Evolutionary conservation across 2,888 invertebrate genomes (phyloP), one percentile per base, ranked within the genome.

Genomic region (Endotricha flammealis): DNA sequence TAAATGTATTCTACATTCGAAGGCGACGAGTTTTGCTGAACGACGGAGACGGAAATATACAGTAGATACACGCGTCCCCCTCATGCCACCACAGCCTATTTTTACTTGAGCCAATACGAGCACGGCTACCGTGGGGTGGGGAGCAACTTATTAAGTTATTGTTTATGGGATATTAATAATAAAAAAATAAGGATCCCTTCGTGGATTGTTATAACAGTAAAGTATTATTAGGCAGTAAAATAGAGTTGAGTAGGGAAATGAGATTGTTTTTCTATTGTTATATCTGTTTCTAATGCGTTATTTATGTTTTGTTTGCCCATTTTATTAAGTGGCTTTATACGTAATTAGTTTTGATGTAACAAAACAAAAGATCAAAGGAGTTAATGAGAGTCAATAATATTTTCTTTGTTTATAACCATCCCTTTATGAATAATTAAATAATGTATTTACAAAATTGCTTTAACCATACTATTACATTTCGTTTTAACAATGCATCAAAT

Each of bases 81-180:
- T 83, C 65, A 38, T 60, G 61, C 73, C 71, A 73, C 79, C 80
- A 74, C 80, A 82, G 79, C 85, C 82, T 83, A 81, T 81, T 82
- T 80, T 79, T 71, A 73, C 55, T 53, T 54, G 70, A 69, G 62
- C 86, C 85, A 86, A 85, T 85, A 61, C 75, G 73, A 54, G 50
- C 64, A 68, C 56, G 67, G 77, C 75, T 71, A 57, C 70, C 63
- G 70, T 70, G 71, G 47, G 78, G 82, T 71, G 80, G 85, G 79
- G 81, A 72, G 73, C 65, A 63, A 74, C 68, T 80, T 83, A 83
- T 83, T 79, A 81, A 80, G 80, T 83, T 82, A 83, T 85, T 86
- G 82, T 85, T 85, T 83, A 85, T 79, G 73, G 68, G 61, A 72
- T 79, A 80, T 83, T 78, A 76, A 82, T 82, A 80, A 78, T 78